Evolutionary conservation across 1,140 invertebrate genomes (phyloP).

Genomic region (Caenorhabditis briggsae): DNA sequence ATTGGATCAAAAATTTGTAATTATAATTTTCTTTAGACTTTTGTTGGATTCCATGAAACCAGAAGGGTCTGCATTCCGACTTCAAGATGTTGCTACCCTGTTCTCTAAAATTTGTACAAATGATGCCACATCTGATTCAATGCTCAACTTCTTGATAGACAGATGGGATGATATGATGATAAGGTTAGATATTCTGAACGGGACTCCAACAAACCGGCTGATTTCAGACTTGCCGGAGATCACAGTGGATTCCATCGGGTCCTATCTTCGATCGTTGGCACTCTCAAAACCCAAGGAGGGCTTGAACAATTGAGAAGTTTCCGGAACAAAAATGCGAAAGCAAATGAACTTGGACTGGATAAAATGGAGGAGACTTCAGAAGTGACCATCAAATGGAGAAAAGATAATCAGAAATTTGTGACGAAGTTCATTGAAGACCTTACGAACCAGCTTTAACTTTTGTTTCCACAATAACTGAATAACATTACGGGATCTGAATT

Average conservation of each 20-base stretch:
- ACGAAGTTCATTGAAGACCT: constrained; percentile 7
- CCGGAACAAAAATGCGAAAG: constrained; percentile 6
- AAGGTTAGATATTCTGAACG: constrained; percentile 14
- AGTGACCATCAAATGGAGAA: constrained; percentile 32
- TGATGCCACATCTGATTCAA: constrained; percentile 12
- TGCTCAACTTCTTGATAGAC: constrained; percentile 59
- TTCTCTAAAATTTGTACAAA: constrained; percentile 48
- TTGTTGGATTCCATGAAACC: constrained; percentile 25
- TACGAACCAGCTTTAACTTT: not conserved
- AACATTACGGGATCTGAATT: not conserved
- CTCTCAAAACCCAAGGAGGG: constrained; percentile 7
- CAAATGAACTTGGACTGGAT: not conserved
- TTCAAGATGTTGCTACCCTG: constrained; percentile 47
- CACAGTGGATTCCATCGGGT: constrained; percentile 20
- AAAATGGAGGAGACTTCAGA: constrained; percentile 31
- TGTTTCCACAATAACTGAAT: not conserved
- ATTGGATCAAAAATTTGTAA: not conserved
- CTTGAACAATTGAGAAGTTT: constrained; percentile 45
- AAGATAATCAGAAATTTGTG: constrained; percentile 19
- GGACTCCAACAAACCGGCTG: not conserved
- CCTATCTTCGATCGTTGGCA: not conserved
- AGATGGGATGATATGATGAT: constrained; percentile 59
- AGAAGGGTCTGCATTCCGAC: constrained; percentile 52
- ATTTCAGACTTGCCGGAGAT: constrained; percentile 2
- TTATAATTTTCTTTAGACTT: not conserved